Evolutionary conservation across 2,888 invertebrate genomes (phyloP).

Genomic region (Macroteleia sp.): DNA sequence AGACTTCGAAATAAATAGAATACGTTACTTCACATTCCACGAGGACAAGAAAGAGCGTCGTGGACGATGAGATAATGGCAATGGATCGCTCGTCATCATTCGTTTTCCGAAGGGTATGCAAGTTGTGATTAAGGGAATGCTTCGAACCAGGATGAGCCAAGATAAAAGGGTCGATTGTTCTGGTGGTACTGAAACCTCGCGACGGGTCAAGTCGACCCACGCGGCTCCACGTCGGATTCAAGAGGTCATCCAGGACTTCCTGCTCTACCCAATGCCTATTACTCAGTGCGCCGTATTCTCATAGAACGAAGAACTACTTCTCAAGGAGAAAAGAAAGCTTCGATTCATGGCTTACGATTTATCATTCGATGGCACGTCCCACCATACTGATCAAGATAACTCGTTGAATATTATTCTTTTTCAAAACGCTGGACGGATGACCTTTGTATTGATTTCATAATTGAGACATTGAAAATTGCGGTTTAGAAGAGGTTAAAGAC

Average conservation of each 20-base stretch:
- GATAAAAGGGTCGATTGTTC: constrained; percentile 73
- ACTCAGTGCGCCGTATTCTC: constrained; percentile 56
- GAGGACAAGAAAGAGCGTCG: constrained; percentile 5
- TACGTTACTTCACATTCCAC: constrained; percentile 2
- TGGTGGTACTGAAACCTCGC: constrained; percentile 60
- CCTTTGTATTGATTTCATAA: constrained; percentile 39
- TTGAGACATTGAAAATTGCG: constrained; percentile 34
- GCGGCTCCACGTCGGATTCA: constrained; percentile 53
- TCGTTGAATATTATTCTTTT: constrained; percentile 34
- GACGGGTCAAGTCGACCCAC: constrained; percentile 71
- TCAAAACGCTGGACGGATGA: constrained; percentile 1
- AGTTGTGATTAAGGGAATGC: constrained; percentile 60
- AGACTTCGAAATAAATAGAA: constrained; percentile 18
- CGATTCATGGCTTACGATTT: constrained; percentile 58
- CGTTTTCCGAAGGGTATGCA: constrained; percentile 34
- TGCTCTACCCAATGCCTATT: constrained; percentile 61
- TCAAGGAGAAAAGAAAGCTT: constrained; percentile 19
- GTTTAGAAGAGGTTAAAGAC: constrained; percentile 4
- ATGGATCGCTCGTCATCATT: constrained; percentile 31
- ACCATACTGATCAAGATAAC: constrained; percentile 53
- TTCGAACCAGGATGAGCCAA: constrained; percentile 64
- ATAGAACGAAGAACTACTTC: constrained; percentile 50
- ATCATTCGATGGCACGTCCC: constrained; percentile 52
- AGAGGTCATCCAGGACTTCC: constrained; percentile 57
- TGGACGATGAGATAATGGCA: constrained; percentile 31